Evolutionary conservation across 2,888 invertebrate genomes (phyloP), one percentile per base, ranked within the genome.

Genomic region (Eupithecia inturbata): DNA sequence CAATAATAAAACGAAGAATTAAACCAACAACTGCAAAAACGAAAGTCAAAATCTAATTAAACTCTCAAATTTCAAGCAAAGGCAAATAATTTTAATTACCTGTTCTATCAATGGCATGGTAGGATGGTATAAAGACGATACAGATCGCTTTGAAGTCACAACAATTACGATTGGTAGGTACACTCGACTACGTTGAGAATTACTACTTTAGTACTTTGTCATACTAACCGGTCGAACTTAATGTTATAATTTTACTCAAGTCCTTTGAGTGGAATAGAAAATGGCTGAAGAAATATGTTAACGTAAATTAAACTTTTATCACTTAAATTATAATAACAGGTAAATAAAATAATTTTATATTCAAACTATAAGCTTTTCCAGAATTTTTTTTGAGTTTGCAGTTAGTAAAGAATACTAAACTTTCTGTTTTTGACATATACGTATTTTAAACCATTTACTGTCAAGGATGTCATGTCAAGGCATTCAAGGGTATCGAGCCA

Each of bases 61-160:
- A 49, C 9, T 49, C n/a, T 45, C 19, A 41, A 6, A 19, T 6
- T 45, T 19, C 19, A 41, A 49, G 49, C 49, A 49, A 10, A 53
- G 53, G 22, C 22, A 22, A 22, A 53, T 22, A 53, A 53, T 53
- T 53, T 22, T 22, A 57, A 57, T 57, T 57, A 57, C 26, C 12
- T 26, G 12, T 22, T 53, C 49, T 57, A 26, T 57, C 22, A 57
- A 53, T 53, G 22, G 2, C 22, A 57, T 63, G 31, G 33, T 3
- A 63, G 4, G 7, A 63, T n/a, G 63, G 31, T 36, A n/a, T n/a
- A n/a, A n/a, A n/a, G 12, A 63, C 31, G 19, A 63, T 19, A 33
- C n/a, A 63, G 33, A 63, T 63, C 19, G 33, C 63, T 63, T 63
- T 63, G 33, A 36, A 63, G 63, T 36, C 12, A n/a, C n/a, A n/a